phyloP scores from a whole-genome alignment of 2,797 vertebrate genomes.

The Florisuga fusca region DNA sequence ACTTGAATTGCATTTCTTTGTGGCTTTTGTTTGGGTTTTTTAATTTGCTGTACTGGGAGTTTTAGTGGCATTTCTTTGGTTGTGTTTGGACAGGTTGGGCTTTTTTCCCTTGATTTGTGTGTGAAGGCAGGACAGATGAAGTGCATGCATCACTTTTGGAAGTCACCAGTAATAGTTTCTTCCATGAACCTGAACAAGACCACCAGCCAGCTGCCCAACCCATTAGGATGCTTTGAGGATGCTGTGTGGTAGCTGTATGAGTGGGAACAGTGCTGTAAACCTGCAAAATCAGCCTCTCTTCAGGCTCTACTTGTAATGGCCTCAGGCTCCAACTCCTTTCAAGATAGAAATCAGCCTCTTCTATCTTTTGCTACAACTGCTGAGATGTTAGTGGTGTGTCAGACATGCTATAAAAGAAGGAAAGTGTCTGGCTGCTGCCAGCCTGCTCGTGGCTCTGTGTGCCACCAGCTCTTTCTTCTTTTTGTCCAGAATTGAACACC shows the following conservation, averaged over 20 bases:
- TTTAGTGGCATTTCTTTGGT: background rate
- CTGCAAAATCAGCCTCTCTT: background rate
- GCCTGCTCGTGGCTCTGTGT: background rate
- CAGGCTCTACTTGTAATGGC: conserved; percentile 17
- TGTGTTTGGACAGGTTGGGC: background rate
- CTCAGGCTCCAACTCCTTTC: background rate
- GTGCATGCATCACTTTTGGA: fast-evolving
- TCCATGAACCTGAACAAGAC: background rate
- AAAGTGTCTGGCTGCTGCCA: background rate
- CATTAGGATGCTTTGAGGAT: background rate
- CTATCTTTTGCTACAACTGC: background rate
- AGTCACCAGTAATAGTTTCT: background rate
- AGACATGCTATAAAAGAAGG: background rate
- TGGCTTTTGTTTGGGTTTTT: background rate
- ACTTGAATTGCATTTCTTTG: conserved; percentile 7
- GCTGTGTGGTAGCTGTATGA: background rate
- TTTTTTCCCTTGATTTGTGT: background rate
- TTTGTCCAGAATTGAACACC: background rate
- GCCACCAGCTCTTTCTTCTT: background rate
- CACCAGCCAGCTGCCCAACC: fast-evolving
- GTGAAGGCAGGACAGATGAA: background rate
- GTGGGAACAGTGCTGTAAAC: background rate
- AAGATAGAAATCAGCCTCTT: background rate
- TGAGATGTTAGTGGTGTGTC: background rate
- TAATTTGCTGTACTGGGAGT: background rate